phyloP scores from a whole-genome alignment of 2,888 invertebrate species.

The Drosophila subsilvestris region DNA sequence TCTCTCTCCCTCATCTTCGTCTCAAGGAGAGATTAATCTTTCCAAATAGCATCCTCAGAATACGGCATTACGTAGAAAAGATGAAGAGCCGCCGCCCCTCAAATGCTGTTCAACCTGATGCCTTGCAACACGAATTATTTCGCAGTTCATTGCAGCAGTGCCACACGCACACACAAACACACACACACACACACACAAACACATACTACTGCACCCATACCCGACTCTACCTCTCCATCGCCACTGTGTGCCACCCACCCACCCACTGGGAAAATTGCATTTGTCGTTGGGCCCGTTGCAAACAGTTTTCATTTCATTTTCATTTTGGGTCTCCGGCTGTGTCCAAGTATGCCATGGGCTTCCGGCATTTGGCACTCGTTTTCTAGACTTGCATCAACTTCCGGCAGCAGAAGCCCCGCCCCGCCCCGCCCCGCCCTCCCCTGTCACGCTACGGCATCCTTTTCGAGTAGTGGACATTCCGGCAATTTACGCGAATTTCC shows the following conservation, averaged over 20 bases:
- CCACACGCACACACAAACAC: not conserved
- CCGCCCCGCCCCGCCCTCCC: constrained; percentile 18
- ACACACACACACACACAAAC: not conserved
- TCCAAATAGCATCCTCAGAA: not conserved
- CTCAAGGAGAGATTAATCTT: not conserved
- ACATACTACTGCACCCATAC: not conserved
- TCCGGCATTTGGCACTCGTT: constrained; percentile 79
- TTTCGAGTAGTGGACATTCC: constrained; percentile 59
- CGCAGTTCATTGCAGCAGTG: constrained; percentile 38
- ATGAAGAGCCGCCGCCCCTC: no score
- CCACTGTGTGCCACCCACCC: no score
- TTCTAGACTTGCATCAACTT: constrained; percentile 77
- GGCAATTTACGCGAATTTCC: constrained; percentile 78
- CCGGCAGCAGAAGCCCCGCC: constrained; percentile 42
- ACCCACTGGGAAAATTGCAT: constrained; percentile 52
- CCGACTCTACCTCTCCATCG: not conserved
- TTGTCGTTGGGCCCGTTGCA: constrained; percentile 47
- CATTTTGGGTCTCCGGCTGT: constrained; percentile 23
- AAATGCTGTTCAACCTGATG: not conserved
- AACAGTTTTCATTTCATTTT: constrained; percentile 38
- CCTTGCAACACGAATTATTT: constrained; percentile 6
- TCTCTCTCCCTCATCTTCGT: no score
- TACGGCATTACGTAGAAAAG: not conserved
- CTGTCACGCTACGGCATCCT: not conserved
- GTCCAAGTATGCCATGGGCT: constrained; percentile 60